These are phyloP conservation scores for Cerastis rubricosa DNA, from an alignment of 2,888 invertebrate species.

Conservation along the genomic window DNA sequence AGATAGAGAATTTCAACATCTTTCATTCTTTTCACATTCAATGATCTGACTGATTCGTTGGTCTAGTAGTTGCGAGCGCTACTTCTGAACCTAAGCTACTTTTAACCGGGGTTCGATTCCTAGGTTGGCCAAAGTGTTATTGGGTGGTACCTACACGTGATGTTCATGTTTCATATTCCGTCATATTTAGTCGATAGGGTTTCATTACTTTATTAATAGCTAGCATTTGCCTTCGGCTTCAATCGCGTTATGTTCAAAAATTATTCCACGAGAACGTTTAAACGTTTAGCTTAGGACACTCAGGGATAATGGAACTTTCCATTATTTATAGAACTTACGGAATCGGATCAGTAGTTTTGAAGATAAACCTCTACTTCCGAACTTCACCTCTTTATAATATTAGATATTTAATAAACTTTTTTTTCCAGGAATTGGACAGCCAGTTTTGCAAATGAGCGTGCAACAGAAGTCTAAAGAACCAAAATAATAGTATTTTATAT, in stretches of 20 bases:
- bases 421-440: slow-evolving; percentile 50
- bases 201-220: too few relatives aligned
- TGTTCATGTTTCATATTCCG: background rate
- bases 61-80: background rate
- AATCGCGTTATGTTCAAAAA: background rate
- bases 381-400: background rate
- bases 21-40: background rate
- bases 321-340: too few relatives aligned
- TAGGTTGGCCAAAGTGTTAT: background rate
- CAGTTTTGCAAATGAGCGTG: slow-evolving; percentile 24
- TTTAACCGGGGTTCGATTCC: background rate
- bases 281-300: background rate
- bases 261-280: background rate
- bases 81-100: background rate
- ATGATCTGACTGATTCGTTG: too few relatives aligned
- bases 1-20: background rate
- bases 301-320: background rate
- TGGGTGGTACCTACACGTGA: too few relatives aligned
- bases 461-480: background rate
- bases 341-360: background rate
- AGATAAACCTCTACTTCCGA: background rate
- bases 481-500: background rate
- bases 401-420: background rate
- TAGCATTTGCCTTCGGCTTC: too few relatives aligned
- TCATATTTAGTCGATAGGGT: background rate